These are phyloP conservation scores for Trogon surrucura DNA, from an alignment of 2,113 vertebrate species.

Conservation along the genomic window DNA sequence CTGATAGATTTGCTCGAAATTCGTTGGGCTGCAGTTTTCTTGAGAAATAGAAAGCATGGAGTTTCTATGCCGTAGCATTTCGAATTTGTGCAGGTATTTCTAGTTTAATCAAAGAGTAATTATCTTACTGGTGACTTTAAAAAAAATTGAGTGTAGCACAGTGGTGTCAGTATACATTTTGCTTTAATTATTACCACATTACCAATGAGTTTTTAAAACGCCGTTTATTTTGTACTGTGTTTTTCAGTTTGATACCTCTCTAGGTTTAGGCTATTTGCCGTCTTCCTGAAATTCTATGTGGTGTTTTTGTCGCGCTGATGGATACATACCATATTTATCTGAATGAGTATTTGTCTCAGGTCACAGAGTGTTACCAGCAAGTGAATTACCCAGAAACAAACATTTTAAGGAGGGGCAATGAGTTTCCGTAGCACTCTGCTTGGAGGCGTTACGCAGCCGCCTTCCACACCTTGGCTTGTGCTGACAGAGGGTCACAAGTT, in stretches of 20 bases:
- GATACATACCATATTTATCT: background rate
- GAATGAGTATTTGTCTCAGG: background rate
- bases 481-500: background rate
- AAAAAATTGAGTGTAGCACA: background rate
- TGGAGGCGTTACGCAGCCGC: background rate
- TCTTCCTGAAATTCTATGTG: conserved; percentile 4
- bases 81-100: background rate
- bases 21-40: background rate
- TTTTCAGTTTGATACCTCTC: conserved; percentile 20
- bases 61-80: background rate
- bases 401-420: background rate
- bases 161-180: background rate
- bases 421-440: background rate
- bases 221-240: conserved; percentile 10
- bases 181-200: conserved; percentile 47
- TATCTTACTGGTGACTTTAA: background rate
- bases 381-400: background rate
- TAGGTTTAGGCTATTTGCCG: conserved; percentile 37
- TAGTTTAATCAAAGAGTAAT: background rate
- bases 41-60: background rate
- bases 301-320: background rate
- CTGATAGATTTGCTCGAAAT: background rate
- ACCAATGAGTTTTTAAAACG: conserved; percentile 62
- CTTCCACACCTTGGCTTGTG: background rate
- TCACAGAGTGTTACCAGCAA: background rate